Percentiles rank a stretch among this genome's conserved stretches.
phyloP scores from a whole-genome alignment of 2,113 vertebrate species.

The Carassius auratus region DNA sequence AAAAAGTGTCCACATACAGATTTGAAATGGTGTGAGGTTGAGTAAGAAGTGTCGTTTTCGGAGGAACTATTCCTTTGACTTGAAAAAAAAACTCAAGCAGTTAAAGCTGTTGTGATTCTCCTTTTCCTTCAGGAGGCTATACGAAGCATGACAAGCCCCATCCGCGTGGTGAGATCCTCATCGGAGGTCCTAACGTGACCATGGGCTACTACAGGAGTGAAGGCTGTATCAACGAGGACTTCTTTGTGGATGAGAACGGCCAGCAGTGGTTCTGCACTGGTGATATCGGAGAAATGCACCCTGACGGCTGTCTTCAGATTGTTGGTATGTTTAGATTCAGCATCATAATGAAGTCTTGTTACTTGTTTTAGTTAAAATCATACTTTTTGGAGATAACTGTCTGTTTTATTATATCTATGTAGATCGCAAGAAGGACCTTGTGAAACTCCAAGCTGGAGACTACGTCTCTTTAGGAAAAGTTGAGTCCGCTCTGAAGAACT shows the following conservation, averaged over 20 bases:
- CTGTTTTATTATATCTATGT: too few species aligned
- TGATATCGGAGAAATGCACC: constrained; percentile 91
- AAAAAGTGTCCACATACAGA: neutral
- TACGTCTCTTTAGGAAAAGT: constrained; percentile 98
- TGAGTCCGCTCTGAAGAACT: constrained; percentile 93
- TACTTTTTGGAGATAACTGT: neutral
- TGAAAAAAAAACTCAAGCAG: neutral
- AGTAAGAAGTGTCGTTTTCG: neutral
- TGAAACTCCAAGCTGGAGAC: constrained; percentile 96
- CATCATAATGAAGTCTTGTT: neutral
- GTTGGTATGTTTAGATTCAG: constrained; percentile 74
- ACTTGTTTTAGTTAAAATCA: neutral
- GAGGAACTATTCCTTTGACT: neutral
- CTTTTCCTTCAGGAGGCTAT: constrained; percentile 84
- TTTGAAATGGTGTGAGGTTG: neutral
- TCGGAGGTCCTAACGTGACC: constrained; percentile 94
- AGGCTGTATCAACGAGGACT: constrained; percentile 80
- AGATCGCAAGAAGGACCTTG: constrained; percentile 98
- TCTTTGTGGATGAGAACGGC: constrained; percentile 83
- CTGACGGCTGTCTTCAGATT: constrained; percentile 95
- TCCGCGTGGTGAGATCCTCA: constrained; percentile 92
- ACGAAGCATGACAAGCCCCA: constrained; percentile 88
- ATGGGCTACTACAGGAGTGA: constrained; percentile 91
- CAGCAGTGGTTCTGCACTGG: constrained; percentile 98
- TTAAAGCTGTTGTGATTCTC: neutral